Evolutionary conservation across 2,113 vertebrate genomes (phyloP), one percentile per base, ranked within the genome.

Genomic region (Cyprinodon tularosa): DNA sequence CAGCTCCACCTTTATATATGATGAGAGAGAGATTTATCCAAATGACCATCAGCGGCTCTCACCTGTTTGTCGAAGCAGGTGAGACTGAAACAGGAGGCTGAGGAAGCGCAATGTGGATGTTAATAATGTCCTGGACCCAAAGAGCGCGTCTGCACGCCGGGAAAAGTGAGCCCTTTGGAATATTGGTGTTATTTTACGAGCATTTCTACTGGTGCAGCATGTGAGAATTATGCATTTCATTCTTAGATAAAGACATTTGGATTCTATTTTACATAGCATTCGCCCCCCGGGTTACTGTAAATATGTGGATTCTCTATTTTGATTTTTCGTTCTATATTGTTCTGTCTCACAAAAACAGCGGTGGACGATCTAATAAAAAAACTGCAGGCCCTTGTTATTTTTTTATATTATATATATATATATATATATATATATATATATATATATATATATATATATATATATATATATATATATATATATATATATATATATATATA

Each of bases 81-180:
- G 72, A 70, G 66, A 66, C 62, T 60, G 29, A 75, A 65, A 63
- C 62, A 83, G 84, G 85, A 88, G 68, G 39, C 66, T 10, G 65
- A 10, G 13, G 1, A 76, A 72, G 72, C 82, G 76, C 84, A 83
- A 13, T 17, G 22, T 78, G 82, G 85, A 84, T 81, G 84, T 65
- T 81, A 71, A 40, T 29, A 62, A 20, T 29, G 5, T 71, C 66
- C 20, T 40, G 15, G 37, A 64, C 3, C 78, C 78, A 83, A 29
- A 71, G 88, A 80, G 65, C 45, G 73, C 39, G 44, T 67, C 63
- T 29, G 12, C 47, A 2, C 17, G 3, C 64, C 48, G 50, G 71
- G 71, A 76, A 77, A 88, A 91, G 92, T 94, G 90, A 76, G 86
- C 85, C 1, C 77, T 82, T n/a, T 66, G 44, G 36, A 60, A 74